phyloP scores from a whole-genome alignment of 2,888 invertebrate genomes.

The Reticulitermes lucifugus region DNA sequence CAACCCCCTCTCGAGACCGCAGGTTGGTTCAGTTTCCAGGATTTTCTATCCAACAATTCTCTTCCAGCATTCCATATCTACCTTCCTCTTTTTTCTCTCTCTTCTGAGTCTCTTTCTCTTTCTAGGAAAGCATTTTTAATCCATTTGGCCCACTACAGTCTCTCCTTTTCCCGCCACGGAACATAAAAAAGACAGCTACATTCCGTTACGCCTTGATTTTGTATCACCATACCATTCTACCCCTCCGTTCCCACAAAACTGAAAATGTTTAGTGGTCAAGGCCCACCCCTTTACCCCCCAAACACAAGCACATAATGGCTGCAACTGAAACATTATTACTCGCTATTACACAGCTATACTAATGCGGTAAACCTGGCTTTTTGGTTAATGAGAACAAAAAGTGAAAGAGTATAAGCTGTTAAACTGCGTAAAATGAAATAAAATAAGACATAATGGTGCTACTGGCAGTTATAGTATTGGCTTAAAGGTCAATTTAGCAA shows the following conservation, averaged over 20 bases:
- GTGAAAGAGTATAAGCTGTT: neutral
- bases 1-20: constrained; percentile 3
- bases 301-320: neutral
- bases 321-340: constrained; percentile 1
- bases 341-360: constrained; percentile 2
- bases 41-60: constrained; percentile 15
- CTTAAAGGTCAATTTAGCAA: neutral
- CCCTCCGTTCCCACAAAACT: constrained; percentile 18
- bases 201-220: neutral
- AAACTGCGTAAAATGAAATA: constrained; percentile 24
- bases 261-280: constrained; percentile 32
- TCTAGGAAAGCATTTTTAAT: constrained; percentile 45
- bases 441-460: neutral
- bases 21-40: neutral
- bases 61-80: neutral
- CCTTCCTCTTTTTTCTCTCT: neutral
- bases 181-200: neutral
- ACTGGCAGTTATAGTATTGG: neutral
- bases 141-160: constrained; percentile 34
- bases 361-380: constrained; percentile 14
- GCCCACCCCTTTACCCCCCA: neutral
- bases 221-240: neutral
- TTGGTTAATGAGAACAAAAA: constrained; percentile 16
- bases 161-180: neutral
- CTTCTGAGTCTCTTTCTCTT: neutral